A percentile compares a stretch with the other conserved stretches of the same genome.
Evolutionary conservation across 1,140 invertebrate species (phyloP).

Genomic region (Achatina immaculata): DNA sequence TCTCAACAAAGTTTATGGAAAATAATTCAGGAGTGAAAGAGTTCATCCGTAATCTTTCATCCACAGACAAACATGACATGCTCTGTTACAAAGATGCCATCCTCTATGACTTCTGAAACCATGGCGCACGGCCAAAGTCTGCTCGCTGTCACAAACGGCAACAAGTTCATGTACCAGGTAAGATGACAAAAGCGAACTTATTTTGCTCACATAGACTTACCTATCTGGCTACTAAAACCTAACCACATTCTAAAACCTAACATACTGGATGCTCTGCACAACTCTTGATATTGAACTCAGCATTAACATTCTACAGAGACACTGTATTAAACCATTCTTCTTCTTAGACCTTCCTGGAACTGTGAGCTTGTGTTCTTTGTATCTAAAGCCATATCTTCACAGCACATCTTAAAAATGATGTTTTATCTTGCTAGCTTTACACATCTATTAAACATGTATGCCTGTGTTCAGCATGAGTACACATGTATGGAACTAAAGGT

Average conservation of each 20-base stretch:
- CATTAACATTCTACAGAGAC: too few species aligned
- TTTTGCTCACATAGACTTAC: too few species aligned
- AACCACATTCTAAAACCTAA: not conserved
- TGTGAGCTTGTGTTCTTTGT: not conserved
- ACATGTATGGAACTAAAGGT: too few species aligned
- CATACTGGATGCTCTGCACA: not conserved
- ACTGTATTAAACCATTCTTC: too few species aligned
- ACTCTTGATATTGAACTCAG: not conserved
- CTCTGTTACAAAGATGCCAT: not conserved
- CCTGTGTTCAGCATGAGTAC: too few species aligned
- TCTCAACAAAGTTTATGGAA: too few species aligned
- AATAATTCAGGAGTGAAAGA: too few species aligned
- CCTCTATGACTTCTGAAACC: too few species aligned
- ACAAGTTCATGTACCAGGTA: constrained; percentile 22
- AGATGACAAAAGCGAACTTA: not conserved
- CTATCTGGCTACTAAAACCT: too few species aligned
- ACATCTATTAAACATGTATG: not conserved
- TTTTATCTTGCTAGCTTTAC: not conserved
- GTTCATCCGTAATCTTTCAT: too few species aligned
- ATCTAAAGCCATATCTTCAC: not conserved
- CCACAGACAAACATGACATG: constrained; percentile 18
- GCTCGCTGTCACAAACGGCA: not conserved
- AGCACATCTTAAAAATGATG: not conserved
- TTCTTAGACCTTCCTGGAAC: not conserved
- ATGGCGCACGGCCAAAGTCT: constrained; percentile 17